Conservation (phyloP, 2,888 invertebrate species). For the Melieria crassipennis region DNA sequence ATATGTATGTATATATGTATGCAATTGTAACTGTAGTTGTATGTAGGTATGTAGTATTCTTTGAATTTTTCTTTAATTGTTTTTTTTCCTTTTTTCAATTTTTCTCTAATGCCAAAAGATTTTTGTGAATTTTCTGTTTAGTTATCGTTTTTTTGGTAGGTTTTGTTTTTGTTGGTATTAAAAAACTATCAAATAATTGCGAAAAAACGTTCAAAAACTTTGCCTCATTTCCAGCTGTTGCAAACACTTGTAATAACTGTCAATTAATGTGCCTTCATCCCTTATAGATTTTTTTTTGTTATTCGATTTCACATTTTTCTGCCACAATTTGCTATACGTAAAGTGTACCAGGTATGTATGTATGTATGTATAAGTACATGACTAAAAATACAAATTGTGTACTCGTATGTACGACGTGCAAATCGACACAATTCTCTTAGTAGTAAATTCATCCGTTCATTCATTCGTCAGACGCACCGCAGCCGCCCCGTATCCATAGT, state of each 20-base stretch:
- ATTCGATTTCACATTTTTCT: background rate
- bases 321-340: too few species aligned
- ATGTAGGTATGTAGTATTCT: conserved; percentile 10
- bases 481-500: too few species aligned
- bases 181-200: conserved; percentile 32
- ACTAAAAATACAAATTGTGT: too few species aligned
- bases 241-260: too few species aligned
- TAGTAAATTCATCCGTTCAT: too few species aligned
- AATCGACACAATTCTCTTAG: too few species aligned
- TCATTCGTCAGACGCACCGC: too few species aligned
- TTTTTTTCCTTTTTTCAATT: too few species aligned
- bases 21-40: conserved; percentile 1
- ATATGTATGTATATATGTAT: conserved; percentile 8
- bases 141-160: conserved; percentile 3
- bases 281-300: background rate
- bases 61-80: too few species aligned
- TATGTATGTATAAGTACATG: background rate
- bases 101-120: background rate
- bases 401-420: too few species aligned
- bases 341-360: conserved; percentile 14
- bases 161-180: conserved; percentile 17
- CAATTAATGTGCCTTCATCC: too few species aligned
- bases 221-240: too few species aligned
- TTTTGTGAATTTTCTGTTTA: conserved; percentile 5
- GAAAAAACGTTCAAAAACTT: conserved; percentile 31